phyloP scores from a whole-genome alignment of 2,888 invertebrate species.

The Drymonia ruficornis region DNA sequence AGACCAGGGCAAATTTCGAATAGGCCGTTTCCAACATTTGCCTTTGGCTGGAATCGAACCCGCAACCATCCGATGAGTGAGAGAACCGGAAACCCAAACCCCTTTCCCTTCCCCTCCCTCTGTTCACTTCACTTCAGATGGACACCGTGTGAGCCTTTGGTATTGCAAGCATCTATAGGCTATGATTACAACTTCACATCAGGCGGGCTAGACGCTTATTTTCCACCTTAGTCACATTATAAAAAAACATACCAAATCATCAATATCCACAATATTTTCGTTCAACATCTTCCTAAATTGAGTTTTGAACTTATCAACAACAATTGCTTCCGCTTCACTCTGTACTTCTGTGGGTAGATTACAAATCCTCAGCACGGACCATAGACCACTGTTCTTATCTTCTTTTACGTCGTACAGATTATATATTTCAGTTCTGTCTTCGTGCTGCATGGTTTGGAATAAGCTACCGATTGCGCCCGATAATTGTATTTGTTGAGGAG shows the following conservation, averaged over 20 bases:
- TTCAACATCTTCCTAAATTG: conserved; percentile 23
- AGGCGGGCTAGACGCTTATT: no score
- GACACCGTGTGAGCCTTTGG: no score
- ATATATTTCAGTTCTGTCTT: conserved; percentile 55
- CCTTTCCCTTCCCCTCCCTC: no score
- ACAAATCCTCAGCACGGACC: conserved; percentile 54
- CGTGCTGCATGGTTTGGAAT: conserved; percentile 50
- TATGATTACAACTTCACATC: no score
- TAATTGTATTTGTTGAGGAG: conserved; percentile 62
- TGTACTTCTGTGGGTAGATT: conserved; percentile 51
- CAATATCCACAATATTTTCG: conserved; percentile 26
- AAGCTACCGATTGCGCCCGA: conserved; percentile 49
- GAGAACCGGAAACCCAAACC: no score
- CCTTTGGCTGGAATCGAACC: no score
- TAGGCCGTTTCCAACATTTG: no score
- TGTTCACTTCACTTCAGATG: no score
- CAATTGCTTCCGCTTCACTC: conserved; percentile 36
- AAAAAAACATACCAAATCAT: conserved; percentile 34
- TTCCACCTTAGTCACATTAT: no score
- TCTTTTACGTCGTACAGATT: conserved; percentile 51
- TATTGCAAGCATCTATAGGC: no score
- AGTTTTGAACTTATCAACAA: conserved; percentile 42
- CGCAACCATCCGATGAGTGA: no score
- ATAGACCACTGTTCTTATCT: conserved; percentile 48
- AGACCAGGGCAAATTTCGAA: no score